Percentiles rank a stretch among this genome's conserved stretches.
Conservation (phyloP, 2,797 vertebrate genomes). For the Halcyon chelicuti region DNA sequence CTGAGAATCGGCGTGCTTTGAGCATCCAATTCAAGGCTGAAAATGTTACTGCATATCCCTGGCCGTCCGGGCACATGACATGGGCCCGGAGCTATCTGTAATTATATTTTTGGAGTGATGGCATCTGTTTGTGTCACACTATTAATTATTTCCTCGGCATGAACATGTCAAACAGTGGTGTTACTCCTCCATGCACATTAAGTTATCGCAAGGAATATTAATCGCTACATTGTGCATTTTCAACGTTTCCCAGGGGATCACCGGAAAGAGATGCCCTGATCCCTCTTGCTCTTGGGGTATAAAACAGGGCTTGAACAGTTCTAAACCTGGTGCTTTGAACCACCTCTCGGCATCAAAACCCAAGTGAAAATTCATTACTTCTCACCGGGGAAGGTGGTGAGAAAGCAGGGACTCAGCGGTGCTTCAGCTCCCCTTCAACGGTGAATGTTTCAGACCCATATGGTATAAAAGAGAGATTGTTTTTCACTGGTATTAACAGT, state of each 20-base stretch:
- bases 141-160: fast-evolving
- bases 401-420: fast-evolving
- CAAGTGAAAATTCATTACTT: fast-evolving
- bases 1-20: fast-evolving
- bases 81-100: not conserved
- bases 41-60: fast-evolving
- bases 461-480: not conserved
- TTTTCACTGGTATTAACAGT: not conserved
- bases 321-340: not conserved
- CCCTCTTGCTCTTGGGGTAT: not conserved
- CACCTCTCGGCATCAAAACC: not conserved
- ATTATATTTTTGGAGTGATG: not conserved
- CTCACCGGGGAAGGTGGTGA: fast-evolving
- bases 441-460: not conserved
- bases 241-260: not conserved
- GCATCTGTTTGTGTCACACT: not conserved
- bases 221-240: fast-evolving
- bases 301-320: not conserved
- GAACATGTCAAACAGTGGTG: fast-evolving
- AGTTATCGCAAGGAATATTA: fast-evolving
- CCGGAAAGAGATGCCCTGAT: not conserved
- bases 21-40: not conserved
- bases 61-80: not conserved
- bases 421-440: not conserved
- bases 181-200: fast-evolving